Base-by-base conservation (phyloP, 1,140 invertebrate species). In the Palaemon carinicauda region DNA sequence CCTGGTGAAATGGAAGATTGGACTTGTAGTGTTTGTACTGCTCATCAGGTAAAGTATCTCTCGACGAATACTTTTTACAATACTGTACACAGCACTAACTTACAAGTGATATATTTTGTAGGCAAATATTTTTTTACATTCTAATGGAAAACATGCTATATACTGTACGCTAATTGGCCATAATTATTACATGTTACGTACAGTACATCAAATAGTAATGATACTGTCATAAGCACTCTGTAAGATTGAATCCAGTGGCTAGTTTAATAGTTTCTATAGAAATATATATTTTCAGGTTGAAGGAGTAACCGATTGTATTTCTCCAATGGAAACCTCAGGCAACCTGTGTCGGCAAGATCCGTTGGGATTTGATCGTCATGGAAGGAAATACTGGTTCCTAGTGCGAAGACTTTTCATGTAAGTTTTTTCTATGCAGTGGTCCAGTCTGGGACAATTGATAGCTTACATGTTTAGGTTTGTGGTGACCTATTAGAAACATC, bases 321-420 rank as follows among this genome's bases (percentile, higher is more conserved):
- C 96, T 52, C 96, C 98, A 90, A 89, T 96, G 86, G 98, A 99
- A 90, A 97, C 97, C 91, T 96, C 97, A 91, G 97, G 97, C 3
- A 92, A 97, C 52, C 92, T 98, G 1, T 97, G 96, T 91, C 93
- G 98, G 73, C 97, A 99, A 91, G 97, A 99, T 92, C 96, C 96
- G 90, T 92, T 99, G 75, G 98, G 98, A 1, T 97, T 95, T 92
- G 98, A 99, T 92, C 93, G 98, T 88, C 96, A 98, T 93, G 97
- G 97, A 27, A 93, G 97, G 90, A 98, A 98, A 91, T 99, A 98
- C 92, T 99, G 97, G 97, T 99, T 99, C 92, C 94, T 99, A 65
- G 94, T 94, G 78, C 93, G 98, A 87, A 93, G 98, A 90, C 94
- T 99, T 90, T 96, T 99, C 93, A 94, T 99, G 96, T 98, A 94